Conservation (phyloP, 2,888 invertebrate species). For the Oligia latruncula region DNA sequence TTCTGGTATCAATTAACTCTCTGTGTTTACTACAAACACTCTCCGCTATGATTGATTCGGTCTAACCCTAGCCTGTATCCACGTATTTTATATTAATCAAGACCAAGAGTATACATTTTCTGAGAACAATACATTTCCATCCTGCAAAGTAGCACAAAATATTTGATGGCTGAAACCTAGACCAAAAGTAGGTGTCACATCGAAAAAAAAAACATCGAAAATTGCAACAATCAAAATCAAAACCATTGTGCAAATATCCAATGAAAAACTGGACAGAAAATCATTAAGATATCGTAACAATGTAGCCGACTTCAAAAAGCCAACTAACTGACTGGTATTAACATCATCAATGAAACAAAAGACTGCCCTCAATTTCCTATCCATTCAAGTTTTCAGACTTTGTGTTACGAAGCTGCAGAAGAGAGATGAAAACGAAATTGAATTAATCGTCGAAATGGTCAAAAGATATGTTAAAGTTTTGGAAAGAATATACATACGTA, state of each 20-base stretch:
- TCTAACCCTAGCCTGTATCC: conserved; percentile 7
- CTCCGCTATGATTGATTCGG: conserved; percentile 42
- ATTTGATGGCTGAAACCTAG: not conserved
- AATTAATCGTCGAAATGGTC: conserved; percentile 13
- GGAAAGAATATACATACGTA: not conserved
- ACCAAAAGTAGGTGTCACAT: not conserved
- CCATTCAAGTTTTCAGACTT: conserved; percentile 43
- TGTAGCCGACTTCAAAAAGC: conserved; percentile 30
- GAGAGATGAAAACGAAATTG: conserved; percentile 22
- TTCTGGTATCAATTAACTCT: conserved; percentile 38
- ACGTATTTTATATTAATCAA: conserved; percentile 21
- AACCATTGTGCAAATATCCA: not conserved
- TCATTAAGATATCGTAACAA: conserved; percentile 26
- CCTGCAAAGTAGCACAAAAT: not conserved
- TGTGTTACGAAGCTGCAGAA: conserved; percentile 6
- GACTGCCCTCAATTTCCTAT: conserved; percentile 46
- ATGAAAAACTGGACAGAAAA: conserved; percentile 1
- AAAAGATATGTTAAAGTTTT: not conserved
- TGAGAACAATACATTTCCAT: not conserved
- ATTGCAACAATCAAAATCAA: not conserved
- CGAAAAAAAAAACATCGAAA: no score
- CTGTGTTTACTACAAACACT: conserved; percentile 42
- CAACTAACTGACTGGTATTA: conserved; percentile 42
- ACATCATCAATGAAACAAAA: conserved; percentile 47
- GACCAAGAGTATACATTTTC: conserved; percentile 28